Evolutionary conservation across 2,888 invertebrate species (phyloP), one percentile per base, ranked within the genome.

Genomic region (Acronicta psi): DNA sequence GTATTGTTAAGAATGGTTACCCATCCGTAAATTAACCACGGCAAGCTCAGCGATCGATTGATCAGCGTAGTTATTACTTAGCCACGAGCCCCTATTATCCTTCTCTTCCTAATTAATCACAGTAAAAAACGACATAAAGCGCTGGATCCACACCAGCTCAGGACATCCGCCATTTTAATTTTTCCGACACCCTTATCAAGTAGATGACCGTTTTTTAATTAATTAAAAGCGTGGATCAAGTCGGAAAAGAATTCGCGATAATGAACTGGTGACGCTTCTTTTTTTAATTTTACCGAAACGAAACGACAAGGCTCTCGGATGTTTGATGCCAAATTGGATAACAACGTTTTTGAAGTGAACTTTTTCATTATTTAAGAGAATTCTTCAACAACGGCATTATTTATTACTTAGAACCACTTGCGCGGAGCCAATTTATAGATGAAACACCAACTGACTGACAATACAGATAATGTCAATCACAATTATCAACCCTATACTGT

Each of bases 141-240:
- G 14, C 49, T 11, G 31, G 9, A 43, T 42, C 42, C 66, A 44
- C 29, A 67, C 11, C 67, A 52, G 59, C 51, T 70, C 46, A 29
- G n/a, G 7, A n/a, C 66, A n/a, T 34, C 59, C 40, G 52, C 60
- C 64, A 69, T 69, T 72, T 67, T 50, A 57, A 46, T 62, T 60
- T 55, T 29, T 16, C 46, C 60, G 58, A 53, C 68, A 69, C 71
- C 79, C 73, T 77, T 83, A 71, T 76, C 79, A 75, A 75, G 68
- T 66, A 67, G 78, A 76, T 77, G 69, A 64, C 62, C 74, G 77
- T 76, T 84, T 83, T 20, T 84, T 84, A 83, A 84, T 84, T 83
- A 83, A 83, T 84, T 83, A 84, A 83, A 84, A 79, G 73, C 75
- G 69, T 13, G 58, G 59, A 69, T 79, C 75, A 62, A 73, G 72